These are phyloP conservation scores for Uromys caudimaculatus DNA, from an alignment of 2,797 vertebrate genomes.

Conservation along the genomic window DNA sequence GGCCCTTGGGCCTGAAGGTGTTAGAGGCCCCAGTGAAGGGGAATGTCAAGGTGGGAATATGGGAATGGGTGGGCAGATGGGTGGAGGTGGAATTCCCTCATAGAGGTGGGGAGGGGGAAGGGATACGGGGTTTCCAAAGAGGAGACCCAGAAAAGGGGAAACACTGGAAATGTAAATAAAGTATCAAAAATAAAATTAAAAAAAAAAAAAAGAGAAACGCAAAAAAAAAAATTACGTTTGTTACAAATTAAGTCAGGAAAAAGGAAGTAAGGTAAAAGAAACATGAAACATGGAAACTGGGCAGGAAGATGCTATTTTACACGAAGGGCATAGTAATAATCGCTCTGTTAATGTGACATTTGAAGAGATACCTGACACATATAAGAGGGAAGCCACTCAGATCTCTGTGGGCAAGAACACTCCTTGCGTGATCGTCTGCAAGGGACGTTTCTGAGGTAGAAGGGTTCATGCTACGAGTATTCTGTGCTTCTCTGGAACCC, in stretches of 20 bases:
- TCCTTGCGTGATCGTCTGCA: background rate
- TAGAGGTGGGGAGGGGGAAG: too few species aligned
- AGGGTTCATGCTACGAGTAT: background rate
- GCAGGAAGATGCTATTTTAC: background rate
- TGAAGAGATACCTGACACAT: background rate
- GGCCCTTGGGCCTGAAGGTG: too few species aligned
- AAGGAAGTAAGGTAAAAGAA: slow-evolving; percentile 23
- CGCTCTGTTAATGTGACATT: background rate
- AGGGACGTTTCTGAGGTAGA: background rate
- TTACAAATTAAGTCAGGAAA: background rate
- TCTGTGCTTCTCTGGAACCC: background rate
- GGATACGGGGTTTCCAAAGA: too few species aligned
- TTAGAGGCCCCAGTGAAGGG: too few species aligned
- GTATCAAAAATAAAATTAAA: too few species aligned
- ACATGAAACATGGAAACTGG: background rate
- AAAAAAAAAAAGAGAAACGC: too few species aligned
- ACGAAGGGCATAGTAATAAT: background rate
- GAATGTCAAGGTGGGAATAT: too few species aligned
- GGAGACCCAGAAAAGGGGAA: too few species aligned
- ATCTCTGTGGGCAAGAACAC: background rate
- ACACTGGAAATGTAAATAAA: too few species aligned
- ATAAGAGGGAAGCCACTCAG: background rate
- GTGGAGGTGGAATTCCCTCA: too few species aligned
- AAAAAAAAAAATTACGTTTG: too few species aligned
- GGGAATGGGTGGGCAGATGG: too few species aligned